Base-by-base conservation (phyloP, 1,140 invertebrate genomes). In the Limonius californicus region DNA sequence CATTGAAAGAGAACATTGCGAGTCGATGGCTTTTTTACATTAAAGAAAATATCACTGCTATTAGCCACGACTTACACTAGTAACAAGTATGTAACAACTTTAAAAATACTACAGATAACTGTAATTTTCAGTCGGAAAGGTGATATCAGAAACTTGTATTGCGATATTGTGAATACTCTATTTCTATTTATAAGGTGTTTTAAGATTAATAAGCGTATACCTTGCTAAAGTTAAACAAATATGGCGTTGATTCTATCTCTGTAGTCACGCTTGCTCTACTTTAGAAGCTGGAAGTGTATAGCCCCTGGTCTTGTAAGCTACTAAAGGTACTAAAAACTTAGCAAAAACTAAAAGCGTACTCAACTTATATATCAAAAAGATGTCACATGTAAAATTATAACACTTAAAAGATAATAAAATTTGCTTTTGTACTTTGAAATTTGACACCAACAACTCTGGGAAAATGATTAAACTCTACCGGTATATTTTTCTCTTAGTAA, bases 151-250 rank as follows among this genome's bases (percentile, higher is more conserved):
- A 39, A 39, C n/a, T 2, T 39, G 35, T 39, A 12, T 39, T 39
- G 2, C 8, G 3, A 27, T 27, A 27, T 27, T 27, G 23, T 27
- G 23, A 27, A 27, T 27, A 27, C 23, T 27, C 23, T 27, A 27
- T 27, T 27, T 27, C 23, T 27, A 27, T 27, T n/a, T n/a, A n/a
- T n/a, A 3, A 27, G 3, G 23, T 7, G 2, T 12, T 50, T 19
- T 50, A 50, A 50, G 16, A 50, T 50, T 50, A 50, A 50, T 50
- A 50, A 50, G 45, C 45, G 45, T 50, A 50, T 39, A 39, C n/a
- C 11, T 39, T 39, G 35, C 35, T 39, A 39, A 39, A 39, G n/a
- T 12, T 39, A 12, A 39, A 14, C 35, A 39, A 39, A 9, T 14
- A 39, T 12, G 35, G 35, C 35, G 2, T 39, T n/a, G n/a, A 14